phyloP scores from a whole-genome alignment of 2,113 vertebrate genomes.

The Micronycteris hirsuta region DNA sequence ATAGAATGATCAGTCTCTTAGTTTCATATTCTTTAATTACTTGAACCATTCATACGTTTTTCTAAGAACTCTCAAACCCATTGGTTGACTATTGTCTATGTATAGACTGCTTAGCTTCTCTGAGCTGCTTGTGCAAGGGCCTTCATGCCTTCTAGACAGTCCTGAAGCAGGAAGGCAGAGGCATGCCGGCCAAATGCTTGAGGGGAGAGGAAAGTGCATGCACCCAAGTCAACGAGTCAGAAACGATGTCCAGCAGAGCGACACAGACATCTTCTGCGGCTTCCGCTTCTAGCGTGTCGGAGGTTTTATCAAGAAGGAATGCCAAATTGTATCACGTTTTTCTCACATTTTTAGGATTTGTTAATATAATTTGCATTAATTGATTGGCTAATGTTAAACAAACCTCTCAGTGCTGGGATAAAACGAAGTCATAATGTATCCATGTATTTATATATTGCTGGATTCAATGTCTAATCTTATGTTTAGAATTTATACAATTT shows the following conservation, averaged over 20 bases:
- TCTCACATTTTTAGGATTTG: background rate
- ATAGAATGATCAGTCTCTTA: background rate
- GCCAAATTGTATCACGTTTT: background rate
- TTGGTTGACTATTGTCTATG: background rate
- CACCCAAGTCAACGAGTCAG: background rate
- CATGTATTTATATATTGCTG: background rate
- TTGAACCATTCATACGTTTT: background rate
- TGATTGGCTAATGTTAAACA: background rate
- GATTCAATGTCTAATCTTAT: background rate
- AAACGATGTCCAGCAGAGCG: background rate
- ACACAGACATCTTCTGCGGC: background rate
- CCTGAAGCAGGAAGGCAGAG: background rate
- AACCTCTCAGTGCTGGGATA: background rate
- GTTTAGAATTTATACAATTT: background rate
- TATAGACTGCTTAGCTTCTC: background rate
- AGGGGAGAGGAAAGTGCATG: background rate
- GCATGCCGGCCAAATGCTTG: background rate
- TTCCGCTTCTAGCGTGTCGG: background rate
- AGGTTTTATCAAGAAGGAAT: background rate
- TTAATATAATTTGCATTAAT: background rate
- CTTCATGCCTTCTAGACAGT: background rate
- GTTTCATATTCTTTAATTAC: background rate
- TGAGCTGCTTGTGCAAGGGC: background rate
- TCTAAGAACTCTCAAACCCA: background rate
- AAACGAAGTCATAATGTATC: background rate